phyloP scores from a whole-genome alignment of 2,113 vertebrate genomes.

The Centropus unirufus region DNA sequence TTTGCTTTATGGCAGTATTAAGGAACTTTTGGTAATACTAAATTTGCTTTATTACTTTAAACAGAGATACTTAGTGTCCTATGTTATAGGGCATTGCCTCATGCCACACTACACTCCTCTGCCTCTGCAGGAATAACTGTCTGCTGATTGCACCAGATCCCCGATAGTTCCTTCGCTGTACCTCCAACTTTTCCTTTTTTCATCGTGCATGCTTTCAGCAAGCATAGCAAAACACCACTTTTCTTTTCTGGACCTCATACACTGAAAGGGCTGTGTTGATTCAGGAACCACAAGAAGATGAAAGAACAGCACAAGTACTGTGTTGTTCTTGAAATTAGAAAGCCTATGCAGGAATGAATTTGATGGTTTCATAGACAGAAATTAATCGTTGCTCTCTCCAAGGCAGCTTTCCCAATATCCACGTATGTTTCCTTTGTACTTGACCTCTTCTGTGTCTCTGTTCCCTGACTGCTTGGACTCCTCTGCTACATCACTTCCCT shows the following conservation, averaged over 20 bases:
- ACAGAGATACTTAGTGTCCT: not conserved
- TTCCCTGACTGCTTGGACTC: not conserved
- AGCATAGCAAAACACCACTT: not conserved
- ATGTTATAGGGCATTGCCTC: fast-evolving
- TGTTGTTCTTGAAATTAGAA: not conserved
- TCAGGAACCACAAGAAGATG: not conserved
- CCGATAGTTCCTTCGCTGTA: not conserved
- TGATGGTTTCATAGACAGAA: not conserved
- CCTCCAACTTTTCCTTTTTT: not conserved
- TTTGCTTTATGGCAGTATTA: not conserved
- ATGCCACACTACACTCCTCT: not conserved
- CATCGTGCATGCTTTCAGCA: not conserved
- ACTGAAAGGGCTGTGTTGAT: not conserved
- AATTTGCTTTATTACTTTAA: not conserved
- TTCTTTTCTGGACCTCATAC: not conserved
- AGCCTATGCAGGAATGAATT: not conserved
- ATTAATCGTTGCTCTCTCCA: not conserved
- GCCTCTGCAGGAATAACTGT: not conserved
- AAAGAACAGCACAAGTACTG: not conserved
- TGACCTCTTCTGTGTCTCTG: not conserved
- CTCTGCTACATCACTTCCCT: not conserved
- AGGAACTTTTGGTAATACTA: not conserved
- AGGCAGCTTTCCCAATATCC: not conserved
- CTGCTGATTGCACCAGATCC: not conserved
- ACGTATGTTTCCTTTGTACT: fast-evolving